phyloP scores from a whole-genome alignment of 2,113 vertebrate genomes.

The Poicephalus gulielmi region DNA sequence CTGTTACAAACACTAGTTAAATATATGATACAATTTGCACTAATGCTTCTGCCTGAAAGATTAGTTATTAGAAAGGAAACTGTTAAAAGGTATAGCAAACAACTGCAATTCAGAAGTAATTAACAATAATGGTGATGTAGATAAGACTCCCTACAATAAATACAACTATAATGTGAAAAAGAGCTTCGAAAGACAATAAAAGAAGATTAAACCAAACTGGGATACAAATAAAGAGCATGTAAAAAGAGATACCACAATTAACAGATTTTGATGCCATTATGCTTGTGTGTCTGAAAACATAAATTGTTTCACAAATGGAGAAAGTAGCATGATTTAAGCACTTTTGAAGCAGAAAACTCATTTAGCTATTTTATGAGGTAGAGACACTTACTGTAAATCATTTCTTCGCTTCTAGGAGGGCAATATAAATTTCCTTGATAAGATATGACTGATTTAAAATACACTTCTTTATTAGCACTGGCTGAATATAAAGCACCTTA shows the following conservation, averaged over 20 bases:
- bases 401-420: constrained; percentile 66
- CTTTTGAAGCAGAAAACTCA: constrained; percentile 75
- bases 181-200: constrained; percentile 60
- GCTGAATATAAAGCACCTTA: constrained; percentile 67
- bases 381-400: constrained; percentile 74
- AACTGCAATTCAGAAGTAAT: constrained; percentile 52
- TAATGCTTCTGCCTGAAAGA: constrained; percentile 19
- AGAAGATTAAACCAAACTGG: constrained; percentile 53
- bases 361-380: constrained; percentile 78
- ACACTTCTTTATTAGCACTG: constrained; percentile 56
- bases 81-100: constrained; percentile 56
- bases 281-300: constrained; percentile 53
- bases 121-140: constrained; percentile 56
- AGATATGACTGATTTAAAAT: constrained; percentile 75
- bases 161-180: background rate
- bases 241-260: constrained; percentile 63
- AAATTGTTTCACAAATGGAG: constrained; percentile 62
- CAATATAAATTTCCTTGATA: constrained; percentile 77
- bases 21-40: background rate
- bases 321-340: constrained; percentile 73
- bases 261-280: constrained; percentile 68
- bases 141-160: constrained; percentile 57
- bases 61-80: constrained; percentile 25
- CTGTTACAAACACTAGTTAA: background rate
- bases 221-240: constrained; percentile 59